Base-by-base conservation (phyloP, 2,888 invertebrate genomes). In the Caenorhabditis macrosperma region DNA sequence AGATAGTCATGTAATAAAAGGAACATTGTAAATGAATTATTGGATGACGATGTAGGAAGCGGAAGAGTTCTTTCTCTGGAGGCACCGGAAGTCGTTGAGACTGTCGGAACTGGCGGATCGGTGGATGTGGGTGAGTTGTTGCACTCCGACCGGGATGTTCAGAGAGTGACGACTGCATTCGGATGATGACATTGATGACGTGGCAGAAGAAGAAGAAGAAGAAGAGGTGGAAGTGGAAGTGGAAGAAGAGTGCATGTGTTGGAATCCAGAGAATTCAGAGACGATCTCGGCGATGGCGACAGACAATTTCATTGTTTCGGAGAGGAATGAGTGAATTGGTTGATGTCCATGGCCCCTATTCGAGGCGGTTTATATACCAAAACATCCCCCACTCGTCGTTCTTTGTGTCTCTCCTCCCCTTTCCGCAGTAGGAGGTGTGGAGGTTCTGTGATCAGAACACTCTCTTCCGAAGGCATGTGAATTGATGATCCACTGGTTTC, bases 211-310 rank as follows among this genome's bases (percentile, higher is more conserved):
- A 12, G 63, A 52, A 38, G 67, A 35, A 2, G 61, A 55, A 12
- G 63, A 52, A 38, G 67, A 35, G 0, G 61, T 46, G 6, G 60
- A 38, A 30, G 60, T 44, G 0, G 67, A 52, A 12, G 28, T 55
- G 17, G 24, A 15, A 22, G 60, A 66, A 46, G 64, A 20, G 22
- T 52, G 74, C 12, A 67, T 26, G 35, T 59, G 66, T 54, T 67
- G 75, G 54, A 75, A 61, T 54, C 46, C 67, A 24, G 75, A 60
- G 54, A 75, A 75, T 22, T 66, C 66, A 12, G 67, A 67, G 17
- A 75, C 64, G 24, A 75, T 75, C 38, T 75, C 75, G 33, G 54
- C 75, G 12, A 75, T 28, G n/a, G 67, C 66, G 22, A 30, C 6
- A 10, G 75, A 61, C 12, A 67, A 35, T 67, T 75, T 67, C 75